Evolutionary conservation across 2,888 invertebrate species (phyloP).

Genomic region (Chrysolina haemoptera): DNA sequence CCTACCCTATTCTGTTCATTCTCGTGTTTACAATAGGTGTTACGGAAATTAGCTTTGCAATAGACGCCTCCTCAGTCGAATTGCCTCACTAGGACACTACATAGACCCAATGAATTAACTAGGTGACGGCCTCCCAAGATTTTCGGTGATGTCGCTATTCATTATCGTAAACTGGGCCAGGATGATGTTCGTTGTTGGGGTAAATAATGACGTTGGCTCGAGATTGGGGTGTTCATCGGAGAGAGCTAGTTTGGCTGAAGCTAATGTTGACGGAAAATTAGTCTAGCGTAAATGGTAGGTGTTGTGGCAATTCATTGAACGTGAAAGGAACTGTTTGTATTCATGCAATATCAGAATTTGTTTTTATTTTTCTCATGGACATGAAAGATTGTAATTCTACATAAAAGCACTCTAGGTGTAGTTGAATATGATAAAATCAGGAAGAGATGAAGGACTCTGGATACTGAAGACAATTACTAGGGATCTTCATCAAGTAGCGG

Average conservation of each 20-base stretch:
- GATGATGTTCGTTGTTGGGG: background rate
- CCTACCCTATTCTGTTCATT: constrained; percentile 58
- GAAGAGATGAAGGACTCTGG: too few relatives aligned
- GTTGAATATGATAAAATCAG: too few relatives aligned
- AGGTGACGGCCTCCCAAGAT: constrained; percentile 21
- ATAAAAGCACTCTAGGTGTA: too few relatives aligned
- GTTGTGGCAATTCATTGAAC: background rate
- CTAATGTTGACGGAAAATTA: background rate
- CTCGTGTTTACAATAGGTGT: constrained; percentile 56
- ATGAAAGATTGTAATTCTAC: too few relatives aligned
- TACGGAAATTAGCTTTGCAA: constrained; percentile 57
- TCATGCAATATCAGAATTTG: too few relatives aligned
- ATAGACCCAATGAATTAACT: constrained; percentile 35
- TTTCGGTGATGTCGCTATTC: background rate
- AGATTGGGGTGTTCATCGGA: background rate
- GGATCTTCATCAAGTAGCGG: too few relatives aligned
- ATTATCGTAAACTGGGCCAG: background rate
- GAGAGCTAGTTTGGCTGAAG: background rate
- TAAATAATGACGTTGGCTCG: background rate
- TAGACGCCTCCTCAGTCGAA: constrained; percentile 50
- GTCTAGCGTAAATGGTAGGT: background rate
- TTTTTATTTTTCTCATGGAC: too few relatives aligned
- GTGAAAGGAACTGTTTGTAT: too few relatives aligned
- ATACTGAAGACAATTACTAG: too few relatives aligned
- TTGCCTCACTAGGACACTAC: constrained; percentile 43